Evolutionary conservation across 2,113 vertebrate genomes (phyloP).

Genomic region (human (Homo sapiens)): GRCh38 chr13:45573501-45574000

Average conservation of each 20-base stretch:
- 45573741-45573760: too few species aligned
- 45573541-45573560: not conserved
- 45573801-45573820: not conserved
- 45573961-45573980: not conserved
- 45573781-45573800: not conserved
- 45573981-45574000: not conserved
- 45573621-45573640: not conserved
- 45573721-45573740: accelerated
- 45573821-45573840: not conserved
- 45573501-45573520: not conserved
- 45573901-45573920: not conserved
- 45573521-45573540: not conserved
- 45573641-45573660: accelerated
- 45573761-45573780: accelerated
- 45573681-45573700: not conserved
- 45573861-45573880: not conserved
- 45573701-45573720: accelerated
- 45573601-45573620: not conserved
- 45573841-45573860: not conserved
- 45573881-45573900: not conserved
- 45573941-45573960: not conserved
- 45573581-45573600: not conserved
- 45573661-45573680: accelerated
- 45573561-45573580: not conserved
- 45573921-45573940: not conserved